These are phyloP conservation scores for Silurus glanis DNA, from an alignment of 2,113 vertebrate species.

Conservation along the genomic window DNA sequence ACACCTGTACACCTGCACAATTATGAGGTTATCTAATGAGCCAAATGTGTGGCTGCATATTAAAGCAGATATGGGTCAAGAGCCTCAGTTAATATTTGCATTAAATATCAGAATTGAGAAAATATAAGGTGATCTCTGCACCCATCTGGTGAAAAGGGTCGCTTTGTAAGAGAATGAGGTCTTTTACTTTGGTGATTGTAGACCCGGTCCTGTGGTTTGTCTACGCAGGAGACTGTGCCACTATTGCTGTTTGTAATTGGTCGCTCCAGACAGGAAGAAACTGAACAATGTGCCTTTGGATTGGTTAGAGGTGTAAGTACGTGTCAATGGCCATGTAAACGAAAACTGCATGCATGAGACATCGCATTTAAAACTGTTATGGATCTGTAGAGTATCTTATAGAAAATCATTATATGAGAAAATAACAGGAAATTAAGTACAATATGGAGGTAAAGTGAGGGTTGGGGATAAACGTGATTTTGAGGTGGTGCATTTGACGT, in stretches of 20 bases:
- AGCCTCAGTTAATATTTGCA: background rate
- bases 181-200: conserved; percentile 50
- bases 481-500: background rate
- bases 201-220: background rate
- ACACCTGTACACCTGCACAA: background rate
- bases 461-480: background rate
- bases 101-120: background rate
- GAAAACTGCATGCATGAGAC: background rate
- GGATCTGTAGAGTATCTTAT: conserved; percentile 3
- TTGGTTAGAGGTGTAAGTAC: conserved; percentile 38
- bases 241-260: conserved; percentile 25
- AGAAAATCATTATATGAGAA: background rate
- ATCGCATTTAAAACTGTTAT: background rate
- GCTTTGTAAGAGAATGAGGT: background rate
- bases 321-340: conserved; percentile 40
- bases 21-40: background rate
- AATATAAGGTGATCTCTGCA: no score
- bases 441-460: conserved; percentile 68
- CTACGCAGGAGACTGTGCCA: background rate
- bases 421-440: background rate
- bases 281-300: background rate
- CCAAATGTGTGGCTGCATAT: background rate
- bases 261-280: background rate
- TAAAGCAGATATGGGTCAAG: background rate
- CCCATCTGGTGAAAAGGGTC: background rate